Base-by-base conservation (phyloP, 2,888 invertebrate species). In the Sesamia inferens region DNA sequence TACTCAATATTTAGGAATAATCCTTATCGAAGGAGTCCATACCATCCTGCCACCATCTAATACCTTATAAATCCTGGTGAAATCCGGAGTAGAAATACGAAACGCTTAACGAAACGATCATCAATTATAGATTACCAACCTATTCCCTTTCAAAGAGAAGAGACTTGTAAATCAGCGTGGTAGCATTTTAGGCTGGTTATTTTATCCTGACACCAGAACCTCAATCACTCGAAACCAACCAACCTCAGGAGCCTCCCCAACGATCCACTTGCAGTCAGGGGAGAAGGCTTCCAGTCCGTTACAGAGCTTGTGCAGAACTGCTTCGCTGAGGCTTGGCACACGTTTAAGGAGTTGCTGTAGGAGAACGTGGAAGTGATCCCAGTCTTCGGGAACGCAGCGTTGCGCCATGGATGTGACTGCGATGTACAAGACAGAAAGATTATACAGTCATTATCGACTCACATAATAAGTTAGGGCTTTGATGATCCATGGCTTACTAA, bases 251-350 rank as follows among this genome's bases (percentile, higher is more conserved):
- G 98, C 97, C 96, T 99, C 98, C 0, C 99, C 99, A 0, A 99
- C 97, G 70, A 99, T 98, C 98, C 99, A 99, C 90, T 98, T 98
- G 92, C 99, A 99, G 92, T 99, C 99, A 0, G 99, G 99, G 7
- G 99, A 99, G 94, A 99, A 99, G 3, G 98, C 98, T 94, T 99
- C 99, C 0, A 99, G 98, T 0, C 98, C 98, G 90, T 99, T 99
- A 87, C 98, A 98, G 19, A 99, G 96, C 81, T 97, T 97, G 86
- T 99, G 98, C 22, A 99, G 96, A 13, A 97, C 96, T 0, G 98
- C 98, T 63, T 97, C 96, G 47, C 97, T 97, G 68, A 99, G 96
- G 64, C 96, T 94, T 0, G 99, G 99, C 76, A 99, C 97, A 42
- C 99, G 97, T 83, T 97, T 97, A 58, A 99, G 95, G 85, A 99